phyloP scores from a whole-genome alignment of 2,113 vertebrate species.

The Gallinago media region DNA sequence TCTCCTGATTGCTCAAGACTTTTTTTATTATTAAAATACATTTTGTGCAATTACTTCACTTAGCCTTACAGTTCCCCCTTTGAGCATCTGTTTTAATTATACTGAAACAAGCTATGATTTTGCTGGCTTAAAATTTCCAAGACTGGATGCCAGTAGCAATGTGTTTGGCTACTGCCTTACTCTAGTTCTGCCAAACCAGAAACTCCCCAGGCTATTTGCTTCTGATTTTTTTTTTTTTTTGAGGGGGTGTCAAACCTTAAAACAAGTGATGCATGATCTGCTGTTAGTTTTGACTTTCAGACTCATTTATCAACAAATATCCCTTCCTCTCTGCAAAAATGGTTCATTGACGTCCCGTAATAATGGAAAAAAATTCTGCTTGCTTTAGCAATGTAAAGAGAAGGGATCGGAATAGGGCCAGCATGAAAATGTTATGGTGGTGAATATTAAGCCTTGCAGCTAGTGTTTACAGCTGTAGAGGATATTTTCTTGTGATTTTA shows the following conservation, averaged over 20 bases:
- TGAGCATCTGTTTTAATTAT: slow-evolving; percentile 57
- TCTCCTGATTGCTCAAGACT: background rate
- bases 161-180: background rate
- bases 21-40: slow-evolving; percentile 54
- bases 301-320: background rate
- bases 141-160: slow-evolving; percentile 26
- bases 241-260: background rate
- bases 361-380: background rate
- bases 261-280: background rate
- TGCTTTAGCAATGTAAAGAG: background rate
- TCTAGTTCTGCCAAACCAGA: slow-evolving; percentile 43
- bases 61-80: slow-evolving; percentile 38
- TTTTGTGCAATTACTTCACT: slow-evolving; percentile 60
- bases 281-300: background rate
- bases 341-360: background rate
- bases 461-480: slow-evolving; percentile 29
- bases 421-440: background rate
- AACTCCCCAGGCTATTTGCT: background rate
- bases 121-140: slow-evolving; percentile 52
- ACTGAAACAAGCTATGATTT: slow-evolving; percentile 47
- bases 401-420: background rate
- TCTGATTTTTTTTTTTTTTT: background rate
- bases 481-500: slow-evolving; percentile 15
- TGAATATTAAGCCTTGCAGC: background rate
- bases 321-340: background rate